Base-by-base conservation (phyloP, 1,140 invertebrate species). In the Monochamus saltuarius region DNA sequence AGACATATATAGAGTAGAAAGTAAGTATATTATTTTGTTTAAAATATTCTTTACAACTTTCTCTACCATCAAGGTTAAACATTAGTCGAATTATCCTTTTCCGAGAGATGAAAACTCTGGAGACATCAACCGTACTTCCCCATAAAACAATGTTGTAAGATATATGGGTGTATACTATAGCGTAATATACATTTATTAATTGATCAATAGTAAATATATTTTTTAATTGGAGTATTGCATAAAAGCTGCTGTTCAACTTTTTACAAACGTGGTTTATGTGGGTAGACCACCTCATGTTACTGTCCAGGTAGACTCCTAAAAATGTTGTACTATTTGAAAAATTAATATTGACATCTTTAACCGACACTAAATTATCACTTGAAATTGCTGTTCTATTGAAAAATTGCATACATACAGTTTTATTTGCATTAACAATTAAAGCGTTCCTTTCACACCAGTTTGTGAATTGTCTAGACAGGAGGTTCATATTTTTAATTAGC, bases 401-500 rank as follows among this genome's bases (percentile, higher is more conserved):
- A 50, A 50, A 50, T 1, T 34, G 47, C 29, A 50, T 22, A 29
- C 47, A 50, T 4, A 50, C 16, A 11, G 16, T 50, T 50, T 50
- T 19, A 13, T 13, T 29, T 29, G 47, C n/a, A 34, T 50, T 50
- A 10, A 50, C 47, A 3, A 50, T 50, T 19, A 50, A 19, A 35
- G 47, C 19, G 14, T 50, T 50, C 8, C 47, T 50, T n/a, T 14
- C 47, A 29, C 47, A 50, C 19, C 22, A 50, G 4, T 4, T 35
- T n/a, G 19, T 29, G n/a, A 50, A 50, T 29, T 50, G 8, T 10
- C 29, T 50, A 3, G 47, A 22, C 47, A 19, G 29, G 7, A 8
- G 19, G 14, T 50, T 50, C 47, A 50, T 50, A 13, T 50, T 50
- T 35, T n/a, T n/a, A 4, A 19, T n/a, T n/a, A 50, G 47, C 47